Evolutionary conservation across 1,140 invertebrate species (phyloP).

Genomic region (Nixonia krombeini): DNA sequence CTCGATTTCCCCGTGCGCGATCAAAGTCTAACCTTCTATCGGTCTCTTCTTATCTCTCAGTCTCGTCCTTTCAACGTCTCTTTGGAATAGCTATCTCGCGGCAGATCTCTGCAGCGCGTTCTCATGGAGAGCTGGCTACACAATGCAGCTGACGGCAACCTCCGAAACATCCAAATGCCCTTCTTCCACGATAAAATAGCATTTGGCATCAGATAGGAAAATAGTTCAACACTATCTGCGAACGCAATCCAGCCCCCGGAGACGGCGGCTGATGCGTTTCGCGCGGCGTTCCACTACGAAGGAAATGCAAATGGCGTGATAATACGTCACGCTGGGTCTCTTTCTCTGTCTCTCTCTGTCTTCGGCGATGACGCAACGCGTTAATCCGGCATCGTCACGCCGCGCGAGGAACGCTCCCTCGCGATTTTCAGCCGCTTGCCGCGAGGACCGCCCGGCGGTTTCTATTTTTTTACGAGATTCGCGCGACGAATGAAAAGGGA

Average conservation of each 20-base stretch:
- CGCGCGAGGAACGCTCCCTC: constrained; percentile 41
- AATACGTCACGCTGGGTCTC: no score
- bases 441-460: constrained; percentile 47
- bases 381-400: constrained; percentile 43
- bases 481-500: constrained; percentile 41
- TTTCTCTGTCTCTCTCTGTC: no score
- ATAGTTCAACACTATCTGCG: neutral
- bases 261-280: no score
- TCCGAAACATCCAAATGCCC: constrained; percentile 3
- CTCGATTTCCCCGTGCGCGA: constrained; percentile 34
- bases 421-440: constrained; percentile 48
- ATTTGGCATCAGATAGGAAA: no score
- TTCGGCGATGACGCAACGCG: constrained; percentile 45
- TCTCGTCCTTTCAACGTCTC: constrained; percentile 37
- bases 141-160: neutral
- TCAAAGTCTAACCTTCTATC: constrained; percentile 25
- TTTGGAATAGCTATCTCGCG: constrained; percentile 53
- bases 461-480: constrained; percentile 49
- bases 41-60: constrained; percentile 20
- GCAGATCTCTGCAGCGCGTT: constrained; percentile 53
- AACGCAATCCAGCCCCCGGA: no score
- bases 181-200: no score
- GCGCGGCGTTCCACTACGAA: no score
- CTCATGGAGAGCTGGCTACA: constrained; percentile 52
- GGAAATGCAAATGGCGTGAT: no score